Base-by-base conservation (phyloP, 2,797 vertebrate species). In the Arremon aurantiirostris region DNA sequence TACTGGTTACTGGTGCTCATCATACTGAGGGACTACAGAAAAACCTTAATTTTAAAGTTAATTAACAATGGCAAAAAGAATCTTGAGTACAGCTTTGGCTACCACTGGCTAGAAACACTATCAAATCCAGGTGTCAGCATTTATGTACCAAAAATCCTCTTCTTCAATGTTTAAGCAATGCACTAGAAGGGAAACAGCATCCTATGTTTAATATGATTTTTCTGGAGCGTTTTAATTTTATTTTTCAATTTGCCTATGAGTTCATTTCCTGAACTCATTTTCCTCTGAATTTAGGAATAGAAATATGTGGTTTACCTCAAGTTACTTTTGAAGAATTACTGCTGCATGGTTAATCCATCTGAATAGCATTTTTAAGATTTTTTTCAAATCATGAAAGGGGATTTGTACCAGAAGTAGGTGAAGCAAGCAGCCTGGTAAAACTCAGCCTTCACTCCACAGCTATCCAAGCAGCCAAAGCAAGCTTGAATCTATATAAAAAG, bases 361-460 rank as follows among this genome's bases (percentile, higher is more conserved):
- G 83, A 94, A 91, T 85, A 91, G 82, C 95, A 97, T 95, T 97
- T 96, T 92, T 69, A 90, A 95, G 79, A 96, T 94, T 94, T 96
- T 96, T 95, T 97, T 95, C 86, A 85, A 88, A 90, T 94, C 88
- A 96, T 95, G 92, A 97, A 97, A 96, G 91, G 53, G 37, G 79
- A 94, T 95, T 97, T 97, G 83, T 96, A 92, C 82, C 86, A 96
- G 82, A 95, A 96, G 90, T 91, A 87, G 92, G 88, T 95, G 88
- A 96, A 94, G 63, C 60, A 95, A 76, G 82, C 83, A 88, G 84
- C 82, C 96, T 96, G 93, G 91, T 94, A 91, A 97, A 94, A 90
- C 90, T 96, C 90, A 95, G 15, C 76, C 86, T 93, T 94, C 91
- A 91, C 82, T 94, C 59, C 35, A 41, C 93, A 97, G 91, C 86